Percentiles rank a stretch among this genome's conserved stretches.
phyloP scores from a whole-genome alignment of 1,140 invertebrate species.

The Trichoplusia ni region DNA sequence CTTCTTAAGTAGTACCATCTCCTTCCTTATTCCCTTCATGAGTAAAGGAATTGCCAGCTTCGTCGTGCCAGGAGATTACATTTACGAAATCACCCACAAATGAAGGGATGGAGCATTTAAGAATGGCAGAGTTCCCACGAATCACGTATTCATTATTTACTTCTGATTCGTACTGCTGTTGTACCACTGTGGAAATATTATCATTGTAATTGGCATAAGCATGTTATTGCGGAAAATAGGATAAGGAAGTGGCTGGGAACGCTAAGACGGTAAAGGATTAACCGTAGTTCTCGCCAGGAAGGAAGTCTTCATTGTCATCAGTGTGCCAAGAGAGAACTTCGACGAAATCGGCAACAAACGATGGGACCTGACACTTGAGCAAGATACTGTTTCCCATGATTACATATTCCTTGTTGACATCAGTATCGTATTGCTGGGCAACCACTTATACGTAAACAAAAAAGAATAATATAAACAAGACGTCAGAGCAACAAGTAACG shows the following conservation, averaged over 20 bases:
- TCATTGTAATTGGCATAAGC: background rate
- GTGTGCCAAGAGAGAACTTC: slow-evolving; percentile 94
- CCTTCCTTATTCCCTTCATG: slow-evolving; percentile 84
- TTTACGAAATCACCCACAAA: slow-evolving; percentile 96
- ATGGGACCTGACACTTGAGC: slow-evolving; percentile 95
- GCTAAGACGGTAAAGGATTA: slow-evolving; percentile 58
- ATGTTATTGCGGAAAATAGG: slow-evolving; percentile 10
- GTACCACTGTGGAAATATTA: slow-evolving; percentile 85
- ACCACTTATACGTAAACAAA: slow-evolving; percentile 84
- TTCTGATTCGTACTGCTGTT: slow-evolving; percentile 93
- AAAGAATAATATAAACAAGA: too few relatives aligned
- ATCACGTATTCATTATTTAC: slow-evolving; percentile 96
- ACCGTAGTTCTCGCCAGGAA: slow-evolving; percentile 85
- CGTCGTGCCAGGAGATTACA: slow-evolving; percentile 93
- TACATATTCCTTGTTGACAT: slow-evolving; percentile 96
- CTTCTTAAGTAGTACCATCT: slow-evolving; percentile 81
- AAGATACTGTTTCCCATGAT: slow-evolving; percentile 96
- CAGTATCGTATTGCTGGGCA: slow-evolving; percentile 93
- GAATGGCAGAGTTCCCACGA: slow-evolving; percentile 93
- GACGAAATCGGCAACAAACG: slow-evolving; percentile 95
- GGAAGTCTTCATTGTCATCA: slow-evolving; percentile 86
- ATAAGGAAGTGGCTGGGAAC: background rate
- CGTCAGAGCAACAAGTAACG: too few relatives aligned
- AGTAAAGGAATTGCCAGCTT: slow-evolving; percentile 82
- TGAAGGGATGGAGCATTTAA: slow-evolving; percentile 95